These are phyloP conservation scores for Sparidentex hasta DNA, from an alignment of 2,797 vertebrate genomes.

Conservation along the genomic window DNA sequence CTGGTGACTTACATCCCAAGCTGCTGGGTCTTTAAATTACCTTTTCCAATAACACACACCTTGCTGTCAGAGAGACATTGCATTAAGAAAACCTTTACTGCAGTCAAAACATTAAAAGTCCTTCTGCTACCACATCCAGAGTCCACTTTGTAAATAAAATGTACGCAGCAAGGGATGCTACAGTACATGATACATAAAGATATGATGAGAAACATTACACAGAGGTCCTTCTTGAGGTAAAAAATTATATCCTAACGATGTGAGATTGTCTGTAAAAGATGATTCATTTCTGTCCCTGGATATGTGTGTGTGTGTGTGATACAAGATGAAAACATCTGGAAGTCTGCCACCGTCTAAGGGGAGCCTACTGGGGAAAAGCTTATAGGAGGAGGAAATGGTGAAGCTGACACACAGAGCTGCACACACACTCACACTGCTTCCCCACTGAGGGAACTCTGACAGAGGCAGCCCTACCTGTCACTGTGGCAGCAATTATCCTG, in stretches of 20 bases:
- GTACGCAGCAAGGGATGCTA: not conserved
- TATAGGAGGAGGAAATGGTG: conserved; percentile 59
- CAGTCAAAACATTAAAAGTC: conserved; percentile 25
- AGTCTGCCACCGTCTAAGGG: conserved; percentile 70
- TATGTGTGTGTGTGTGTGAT: conserved; percentile 42
- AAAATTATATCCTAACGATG: conserved; percentile 35
- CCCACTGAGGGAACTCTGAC: conserved; percentile 79
- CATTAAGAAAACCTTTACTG: conserved; percentile 36
- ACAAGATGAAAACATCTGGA: conserved; percentile 81
- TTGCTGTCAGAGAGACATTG: conserved; percentile 20
- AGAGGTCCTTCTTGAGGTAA: conserved; percentile 30
- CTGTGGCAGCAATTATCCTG: conserved; percentile 86
- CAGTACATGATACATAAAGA: conserved; percentile 9
- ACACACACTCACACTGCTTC: conserved; percentile 50
- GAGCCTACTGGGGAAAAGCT: conserved; percentile 73
- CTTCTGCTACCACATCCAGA: not conserved
- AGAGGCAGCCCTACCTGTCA: conserved; percentile 86
- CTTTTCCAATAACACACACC: conserved; percentile 54
- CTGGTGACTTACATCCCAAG: not conserved
- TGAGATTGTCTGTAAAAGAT: conserved; percentile 43
- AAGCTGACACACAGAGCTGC: conserved; percentile 43
- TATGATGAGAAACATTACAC: conserved; percentile 28
- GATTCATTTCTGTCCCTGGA: conserved; percentile 41
- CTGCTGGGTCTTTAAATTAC: conserved; percentile 46
- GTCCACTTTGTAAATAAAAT: conserved; percentile 23